Conservation (phyloP, 2,888 invertebrate species). For the Drosophila rellima region DNA sequence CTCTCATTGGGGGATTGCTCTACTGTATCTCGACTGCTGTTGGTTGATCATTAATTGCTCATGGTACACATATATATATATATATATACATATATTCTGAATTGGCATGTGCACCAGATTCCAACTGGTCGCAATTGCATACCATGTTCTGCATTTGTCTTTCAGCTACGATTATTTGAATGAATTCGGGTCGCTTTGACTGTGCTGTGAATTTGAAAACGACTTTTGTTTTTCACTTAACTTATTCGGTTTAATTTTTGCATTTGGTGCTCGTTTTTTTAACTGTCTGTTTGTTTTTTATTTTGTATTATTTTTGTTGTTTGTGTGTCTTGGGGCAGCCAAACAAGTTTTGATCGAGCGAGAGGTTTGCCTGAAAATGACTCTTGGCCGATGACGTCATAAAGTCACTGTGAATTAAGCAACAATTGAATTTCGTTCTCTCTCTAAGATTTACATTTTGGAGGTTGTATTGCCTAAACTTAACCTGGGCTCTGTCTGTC, state of each 20-base stretch:
- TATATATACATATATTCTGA: slow-evolving; percentile 33
- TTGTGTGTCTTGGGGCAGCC: slow-evolving; percentile 43
- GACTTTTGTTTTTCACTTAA: slow-evolving; percentile 60
- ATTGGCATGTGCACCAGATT: slow-evolving; percentile 65
- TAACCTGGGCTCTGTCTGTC: slow-evolving; percentile 31
- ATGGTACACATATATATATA: slow-evolving; percentile 5
- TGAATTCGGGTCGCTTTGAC: slow-evolving; percentile 43
- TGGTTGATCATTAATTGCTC: slow-evolving; percentile 23
- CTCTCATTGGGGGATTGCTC: slow-evolving; percentile 14
- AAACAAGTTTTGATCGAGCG: slow-evolving; percentile 77
- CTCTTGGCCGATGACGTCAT: slow-evolving; percentile 68
- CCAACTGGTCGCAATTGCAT: slow-evolving; percentile 45
- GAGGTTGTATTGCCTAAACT: slow-evolving; percentile 65
- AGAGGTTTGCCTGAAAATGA: slow-evolving; percentile 53
- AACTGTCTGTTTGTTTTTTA: slow-evolving; percentile 27
- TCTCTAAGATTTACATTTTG: slow-evolving; percentile 54
- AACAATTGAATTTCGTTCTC: slow-evolving; percentile 66
- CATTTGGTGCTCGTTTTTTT: slow-evolving; percentile 33
- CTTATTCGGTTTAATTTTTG: slow-evolving; percentile 14
- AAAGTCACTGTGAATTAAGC: slow-evolving; percentile 53
- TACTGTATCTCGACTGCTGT: slow-evolving; percentile 5
- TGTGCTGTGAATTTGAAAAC: slow-evolving; percentile 62
- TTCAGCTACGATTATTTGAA: slow-evolving; percentile 22
- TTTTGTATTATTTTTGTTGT: slow-evolving; percentile 31
- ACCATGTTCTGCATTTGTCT: slow-evolving; percentile 39